These are phyloP conservation scores for Tipula lateralis DNA, from an alignment of 2,888 invertebrate species.

Conservation along the genomic window DNA sequence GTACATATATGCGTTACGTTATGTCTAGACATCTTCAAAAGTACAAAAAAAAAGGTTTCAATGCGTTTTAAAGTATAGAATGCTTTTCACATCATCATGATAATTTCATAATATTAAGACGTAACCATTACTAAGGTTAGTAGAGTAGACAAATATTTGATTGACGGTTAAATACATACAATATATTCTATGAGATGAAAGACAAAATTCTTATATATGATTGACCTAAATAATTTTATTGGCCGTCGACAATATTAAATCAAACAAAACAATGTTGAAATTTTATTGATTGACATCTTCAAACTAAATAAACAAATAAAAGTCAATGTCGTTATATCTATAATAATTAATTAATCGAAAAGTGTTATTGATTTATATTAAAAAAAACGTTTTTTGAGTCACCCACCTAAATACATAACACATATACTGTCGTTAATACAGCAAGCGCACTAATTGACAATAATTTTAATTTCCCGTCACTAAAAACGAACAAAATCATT, in stretches of 20 bases:
- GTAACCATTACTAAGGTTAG: background rate
- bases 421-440: background rate
- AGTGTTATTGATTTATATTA: background rate
- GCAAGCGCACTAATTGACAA: background rate
- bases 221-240: background rate
- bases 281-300: background rate
- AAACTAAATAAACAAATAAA: background rate
- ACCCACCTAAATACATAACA: background rate
- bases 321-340: background rate
- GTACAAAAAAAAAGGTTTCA: background rate
- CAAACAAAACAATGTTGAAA: background rate
- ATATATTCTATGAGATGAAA: background rate
- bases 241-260: background rate
- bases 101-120: constrained; percentile 24
- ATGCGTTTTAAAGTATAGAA: background rate
- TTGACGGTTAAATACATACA: background rate
- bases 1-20: background rate
- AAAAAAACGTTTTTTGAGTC: background rate
- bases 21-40: background rate
- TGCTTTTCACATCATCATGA: background rate
- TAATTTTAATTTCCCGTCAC: background rate
- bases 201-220: background rate
- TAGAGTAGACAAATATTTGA: constrained; percentile 1
- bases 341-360: background rate
- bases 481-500: background rate